phyloP scores from a whole-genome alignment of 2,888 invertebrate genomes.

The Lydus trimaculatus region DNA sequence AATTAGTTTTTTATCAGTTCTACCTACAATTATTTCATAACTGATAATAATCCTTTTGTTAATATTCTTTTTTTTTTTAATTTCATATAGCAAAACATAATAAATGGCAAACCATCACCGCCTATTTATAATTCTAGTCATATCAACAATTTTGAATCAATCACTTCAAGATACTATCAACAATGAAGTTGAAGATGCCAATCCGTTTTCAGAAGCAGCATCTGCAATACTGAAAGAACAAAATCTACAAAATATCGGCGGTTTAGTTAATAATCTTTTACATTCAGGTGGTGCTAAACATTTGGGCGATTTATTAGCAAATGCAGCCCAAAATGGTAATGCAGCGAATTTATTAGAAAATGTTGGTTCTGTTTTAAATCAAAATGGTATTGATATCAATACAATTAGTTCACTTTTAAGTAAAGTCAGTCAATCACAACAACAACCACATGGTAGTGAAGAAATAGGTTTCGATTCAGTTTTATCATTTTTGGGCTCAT shows the following conservation, averaged over 20 bases:
- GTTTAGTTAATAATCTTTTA: constrained; percentile 72
- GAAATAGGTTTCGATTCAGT: constrained; percentile 30
- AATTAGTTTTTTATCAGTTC: constrained; percentile 2
- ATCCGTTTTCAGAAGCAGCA: constrained; percentile 74
- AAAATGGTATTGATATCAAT: constrained; percentile 64
- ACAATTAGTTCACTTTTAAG: constrained; percentile 67
- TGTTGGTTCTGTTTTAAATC: constrained; percentile 31
- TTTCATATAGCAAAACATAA: constrained; percentile 3
- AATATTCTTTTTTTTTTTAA: neutral
- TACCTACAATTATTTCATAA: constrained; percentile 2
- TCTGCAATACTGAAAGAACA: constrained; percentile 69
- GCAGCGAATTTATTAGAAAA: constrained; percentile 41
- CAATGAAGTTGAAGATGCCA: constrained; percentile 64
- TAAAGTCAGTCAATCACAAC: constrained; percentile 54
- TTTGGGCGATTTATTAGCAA: constrained; percentile 40
- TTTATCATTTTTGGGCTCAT: constrained; percentile 35
- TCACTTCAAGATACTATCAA: constrained; percentile 42
- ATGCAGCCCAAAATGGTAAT: constrained; percentile 37
- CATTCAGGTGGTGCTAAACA: constrained; percentile 72
- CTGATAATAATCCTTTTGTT: neutral
- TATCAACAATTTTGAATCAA: constrained; percentile 30
- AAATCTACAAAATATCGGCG: constrained; percentile 65
- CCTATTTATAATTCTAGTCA: constrained; percentile 39
- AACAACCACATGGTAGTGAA: constrained; percentile 19
- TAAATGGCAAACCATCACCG: constrained; percentile 15